Conservation (phyloP, 1,140 invertebrate genomes). For the Euglossa dilemma region DNA sequence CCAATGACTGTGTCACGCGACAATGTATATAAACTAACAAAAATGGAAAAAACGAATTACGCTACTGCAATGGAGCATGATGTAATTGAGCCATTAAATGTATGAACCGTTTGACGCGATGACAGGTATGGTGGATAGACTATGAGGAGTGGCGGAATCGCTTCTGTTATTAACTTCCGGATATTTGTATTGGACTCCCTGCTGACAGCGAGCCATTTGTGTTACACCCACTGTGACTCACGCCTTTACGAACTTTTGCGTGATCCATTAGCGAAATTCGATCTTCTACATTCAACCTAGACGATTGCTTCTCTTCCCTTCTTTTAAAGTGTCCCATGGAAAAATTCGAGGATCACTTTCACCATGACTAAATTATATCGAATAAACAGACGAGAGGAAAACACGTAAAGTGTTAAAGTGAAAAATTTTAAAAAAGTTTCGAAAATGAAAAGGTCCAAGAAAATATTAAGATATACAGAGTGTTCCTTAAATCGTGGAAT, state of each 20-base stretch:
- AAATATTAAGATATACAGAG: no score
- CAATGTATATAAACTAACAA: neutral
- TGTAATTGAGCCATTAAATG: neutral
- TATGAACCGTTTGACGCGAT: conserved; percentile 6
- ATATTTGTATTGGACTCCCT: conserved; percentile 48
- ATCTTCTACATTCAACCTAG: conserved; percentile 30
- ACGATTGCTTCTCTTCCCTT: neutral
- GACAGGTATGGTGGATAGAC: neutral
- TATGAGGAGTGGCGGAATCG: conserved; percentile 20
- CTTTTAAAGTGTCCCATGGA: neutral
- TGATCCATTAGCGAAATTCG: conserved; percentile 69
- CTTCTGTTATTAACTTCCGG: conserved; percentile 51
- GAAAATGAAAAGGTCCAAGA: no score
- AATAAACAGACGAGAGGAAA: no score
- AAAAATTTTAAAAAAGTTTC: no score
- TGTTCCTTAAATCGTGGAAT: no score
- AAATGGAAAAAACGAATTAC: neutral
- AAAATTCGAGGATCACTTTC: neutral
- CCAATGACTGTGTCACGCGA: no score
- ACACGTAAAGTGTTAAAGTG: no score
- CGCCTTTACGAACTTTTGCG: conserved; percentile 56
- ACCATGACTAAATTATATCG: neutral
- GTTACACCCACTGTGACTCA: conserved; percentile 53
- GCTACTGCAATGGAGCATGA: neutral
- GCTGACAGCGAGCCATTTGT: conserved; percentile 41